Evolutionary conservation across 2,888 invertebrate genomes (phyloP).

Genomic region (Hesperia comma): DNA sequence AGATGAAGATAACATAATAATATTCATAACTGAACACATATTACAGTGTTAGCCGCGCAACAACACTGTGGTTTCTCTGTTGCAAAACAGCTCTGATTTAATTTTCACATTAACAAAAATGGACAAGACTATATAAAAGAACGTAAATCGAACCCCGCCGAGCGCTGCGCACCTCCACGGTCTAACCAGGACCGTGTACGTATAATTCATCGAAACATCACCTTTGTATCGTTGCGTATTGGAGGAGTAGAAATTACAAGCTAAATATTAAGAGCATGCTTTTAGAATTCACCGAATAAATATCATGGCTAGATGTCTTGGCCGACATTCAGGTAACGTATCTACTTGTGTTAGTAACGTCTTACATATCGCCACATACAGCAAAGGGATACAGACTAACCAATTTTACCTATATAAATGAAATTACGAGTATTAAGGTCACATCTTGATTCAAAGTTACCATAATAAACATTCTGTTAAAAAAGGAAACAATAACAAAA

Average conservation of each 20-base stretch:
- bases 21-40: slow-evolving; percentile 35
- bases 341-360: too few species aligned
- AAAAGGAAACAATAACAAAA: not conserved
- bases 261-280: not conserved
- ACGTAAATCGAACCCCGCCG: slow-evolving; percentile 76
- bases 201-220: slow-evolving; percentile 73
- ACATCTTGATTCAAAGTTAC: too few species aligned
- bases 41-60: slow-evolving; percentile 25
- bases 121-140: slow-evolving; percentile 74
- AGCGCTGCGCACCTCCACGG: slow-evolving; percentile 54
- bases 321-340: too few species aligned
- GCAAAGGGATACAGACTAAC: too few species aligned
- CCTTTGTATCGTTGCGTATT: slow-evolving; percentile 57
- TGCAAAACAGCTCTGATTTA: slow-evolving; percentile 63
- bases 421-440: too few species aligned
- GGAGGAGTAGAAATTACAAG: slow-evolving; percentile 16
- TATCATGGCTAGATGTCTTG: too few species aligned
- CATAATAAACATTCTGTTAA: too few species aligned
- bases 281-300: too few species aligned
- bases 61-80: slow-evolving; percentile 23
- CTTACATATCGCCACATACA: too few species aligned
- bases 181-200: slow-evolving; percentile 41
- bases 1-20: slow-evolving; percentile 17
- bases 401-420: too few species aligned
- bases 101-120: slow-evolving; percentile 79